These are phyloP conservation scores for Eilema caniola DNA, from an alignment of 2,888 invertebrate genomes.

Conservation along the genomic window DNA sequence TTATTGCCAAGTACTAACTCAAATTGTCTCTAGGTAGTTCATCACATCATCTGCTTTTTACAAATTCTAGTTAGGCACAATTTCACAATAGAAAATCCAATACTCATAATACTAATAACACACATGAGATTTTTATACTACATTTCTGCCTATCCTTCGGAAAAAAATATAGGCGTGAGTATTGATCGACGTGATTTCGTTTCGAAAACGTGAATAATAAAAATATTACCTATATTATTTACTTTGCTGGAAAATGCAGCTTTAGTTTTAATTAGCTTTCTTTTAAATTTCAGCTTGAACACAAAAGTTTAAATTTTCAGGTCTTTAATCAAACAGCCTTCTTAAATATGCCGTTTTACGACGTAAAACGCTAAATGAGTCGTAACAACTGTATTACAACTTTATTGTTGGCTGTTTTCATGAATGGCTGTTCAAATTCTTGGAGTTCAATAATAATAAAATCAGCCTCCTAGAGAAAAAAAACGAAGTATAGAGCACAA, in stretches of 20 bases:
- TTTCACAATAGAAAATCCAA: no score
- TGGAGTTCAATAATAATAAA: no score
- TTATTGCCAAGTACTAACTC: no score
- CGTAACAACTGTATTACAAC: conserved; percentile 31
- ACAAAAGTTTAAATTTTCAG: neutral
- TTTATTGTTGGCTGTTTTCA: conserved; percentile 25
- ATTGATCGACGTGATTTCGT: no score
- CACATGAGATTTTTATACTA: no score
- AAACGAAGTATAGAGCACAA: neutral
- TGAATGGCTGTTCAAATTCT: conserved; percentile 26
- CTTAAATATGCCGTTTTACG: neutral
- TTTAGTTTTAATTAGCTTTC: no score
- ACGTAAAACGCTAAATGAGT: conserved; percentile 22
- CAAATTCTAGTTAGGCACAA: no score
- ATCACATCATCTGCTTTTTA: no score
- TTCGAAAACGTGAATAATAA: neutral
- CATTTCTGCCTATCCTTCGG: no score
- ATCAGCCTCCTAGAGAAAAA: no score
- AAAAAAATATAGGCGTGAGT: neutral
- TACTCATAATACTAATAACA: no score
- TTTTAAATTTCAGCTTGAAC: neutral
- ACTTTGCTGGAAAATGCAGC: neutral
- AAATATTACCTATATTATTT: neutral
- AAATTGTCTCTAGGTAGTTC: no score
- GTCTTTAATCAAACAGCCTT: conserved; percentile 12